phyloP scores from a whole-genome alignment of 2,888 invertebrate species.

The Brassicogethes aeneus region DNA sequence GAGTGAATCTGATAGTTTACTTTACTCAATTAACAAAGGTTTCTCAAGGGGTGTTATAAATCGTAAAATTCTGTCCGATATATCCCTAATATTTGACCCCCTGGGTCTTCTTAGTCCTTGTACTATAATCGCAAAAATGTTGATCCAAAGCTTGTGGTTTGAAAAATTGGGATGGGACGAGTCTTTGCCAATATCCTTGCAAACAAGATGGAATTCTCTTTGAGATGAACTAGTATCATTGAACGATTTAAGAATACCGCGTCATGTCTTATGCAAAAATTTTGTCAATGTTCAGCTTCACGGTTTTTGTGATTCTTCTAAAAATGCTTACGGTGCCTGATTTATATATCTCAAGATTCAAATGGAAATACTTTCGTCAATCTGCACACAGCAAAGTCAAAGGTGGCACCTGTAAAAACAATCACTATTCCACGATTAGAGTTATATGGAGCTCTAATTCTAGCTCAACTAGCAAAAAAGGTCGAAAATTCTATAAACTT shows the following conservation, averaged over 20 bases:
- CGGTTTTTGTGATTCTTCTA: conserved; percentile 7
- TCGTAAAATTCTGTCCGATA: conserved; percentile 8
- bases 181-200: conserved; percentile 6
- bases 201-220: conserved; percentile 4
- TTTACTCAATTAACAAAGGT: neutral
- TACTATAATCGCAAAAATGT: conserved; percentile 8
- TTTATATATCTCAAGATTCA: conserved; percentile 1
- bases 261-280: conserved; percentile 1
- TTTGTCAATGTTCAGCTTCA: conserved; percentile 3
- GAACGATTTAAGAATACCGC: conserved; percentile 7
- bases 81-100: conserved; percentile 11
- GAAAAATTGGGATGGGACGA: conserved; percentile 8
- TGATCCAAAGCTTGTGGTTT: conserved; percentile 9
- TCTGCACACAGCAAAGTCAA: conserved; percentile 12
- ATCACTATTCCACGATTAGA: neutral
- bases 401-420: neutral
- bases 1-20: conserved; percentile 6
- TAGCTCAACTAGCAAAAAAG: neutral
- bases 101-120: conserved; percentile 8
- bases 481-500: neutral
- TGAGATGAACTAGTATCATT: neutral
- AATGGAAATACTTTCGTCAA: conserved; percentile 2
- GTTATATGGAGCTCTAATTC: neutral
- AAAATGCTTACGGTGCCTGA: conserved; percentile 4
- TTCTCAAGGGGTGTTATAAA: conserved; percentile 6